A percentile compares a stretch with the other conserved stretches of the same genome.
Conservation (phyloP, 2,113 vertebrate genomes). For the Upupa epops region DNA sequence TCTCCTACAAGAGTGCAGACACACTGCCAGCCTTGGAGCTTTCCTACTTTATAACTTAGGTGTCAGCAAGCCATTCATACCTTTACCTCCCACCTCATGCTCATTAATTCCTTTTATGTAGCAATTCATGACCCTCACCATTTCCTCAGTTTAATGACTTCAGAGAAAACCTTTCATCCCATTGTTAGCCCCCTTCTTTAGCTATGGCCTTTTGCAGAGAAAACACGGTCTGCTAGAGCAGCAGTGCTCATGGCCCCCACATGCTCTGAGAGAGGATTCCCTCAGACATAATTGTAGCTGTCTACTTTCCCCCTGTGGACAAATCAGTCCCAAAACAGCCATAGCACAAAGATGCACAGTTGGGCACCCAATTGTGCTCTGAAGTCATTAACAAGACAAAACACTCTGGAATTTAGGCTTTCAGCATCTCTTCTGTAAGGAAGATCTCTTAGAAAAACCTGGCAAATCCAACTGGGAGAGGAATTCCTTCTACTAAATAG, state of each 20-base stretch:
- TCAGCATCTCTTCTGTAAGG: slow-evolving; percentile 67
- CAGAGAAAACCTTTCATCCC: slow-evolving; percentile 84
- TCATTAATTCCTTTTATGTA: slow-evolving; percentile 82
- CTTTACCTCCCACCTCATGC: slow-evolving; percentile 80
- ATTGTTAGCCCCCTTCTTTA: slow-evolving; percentile 79
- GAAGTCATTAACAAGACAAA: slow-evolving; percentile 88
- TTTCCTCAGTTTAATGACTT: slow-evolving; percentile 88
- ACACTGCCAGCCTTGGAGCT: background rate
- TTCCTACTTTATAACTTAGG: slow-evolving; percentile 72
- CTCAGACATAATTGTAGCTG: slow-evolving; percentile 75
- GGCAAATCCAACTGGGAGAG: slow-evolving; percentile 82
- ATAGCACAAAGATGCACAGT: slow-evolving; percentile 75
- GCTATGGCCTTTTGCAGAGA: slow-evolving; percentile 77
- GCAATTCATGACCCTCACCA: slow-evolving; percentile 83
- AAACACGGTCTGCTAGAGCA: slow-evolving; percentile 72
- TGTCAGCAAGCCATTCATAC: slow-evolving; percentile 76
- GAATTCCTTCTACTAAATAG: slow-evolving; percentile 73
- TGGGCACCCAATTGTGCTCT: slow-evolving; percentile 80
- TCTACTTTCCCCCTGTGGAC: slow-evolving; percentile 76
- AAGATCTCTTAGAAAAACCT: slow-evolving; percentile 78
- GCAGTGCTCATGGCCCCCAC: slow-evolving; percentile 72
- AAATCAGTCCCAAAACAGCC: slow-evolving; percentile 77
- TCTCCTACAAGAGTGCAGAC: slow-evolving; percentile 32
- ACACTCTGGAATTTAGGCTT: slow-evolving; percentile 76
- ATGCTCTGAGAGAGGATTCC: slow-evolving; percentile 73